A percentile compares a stretch with the other conserved stretches of the same genome.
phyloP scores from a whole-genome alignment of 2,797 vertebrate genomes.

The Clarias pachynema region DNA sequence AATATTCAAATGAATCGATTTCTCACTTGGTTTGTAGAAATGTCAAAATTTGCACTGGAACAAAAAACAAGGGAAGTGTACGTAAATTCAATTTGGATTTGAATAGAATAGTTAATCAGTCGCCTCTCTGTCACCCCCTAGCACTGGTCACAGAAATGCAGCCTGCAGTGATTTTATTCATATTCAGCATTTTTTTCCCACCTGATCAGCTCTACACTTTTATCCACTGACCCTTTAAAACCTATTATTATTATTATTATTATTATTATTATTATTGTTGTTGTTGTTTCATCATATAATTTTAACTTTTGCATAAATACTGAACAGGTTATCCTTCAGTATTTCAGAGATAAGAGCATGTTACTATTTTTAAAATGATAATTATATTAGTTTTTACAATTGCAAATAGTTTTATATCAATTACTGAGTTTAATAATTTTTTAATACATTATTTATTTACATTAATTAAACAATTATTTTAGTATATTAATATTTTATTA shows the following conservation, averaged over 20 bases:
- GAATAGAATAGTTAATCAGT: constrained; percentile 69
- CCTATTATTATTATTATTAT: neutral
- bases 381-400: neutral
- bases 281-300: neutral
- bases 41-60: constrained; percentile 81
- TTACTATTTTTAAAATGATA: neutral
- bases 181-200: neutral
- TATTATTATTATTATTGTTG: constrained; percentile 2
- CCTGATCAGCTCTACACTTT: neutral
- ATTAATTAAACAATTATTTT: neutral
- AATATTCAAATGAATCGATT: constrained; percentile 69
- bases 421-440: neutral
- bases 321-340: neutral
- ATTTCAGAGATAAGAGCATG: neutral
- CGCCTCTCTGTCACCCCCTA: constrained; percentile 64
- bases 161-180: constrained; percentile 45
- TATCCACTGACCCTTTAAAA: neutral
- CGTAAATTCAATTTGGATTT: constrained; percentile 64
- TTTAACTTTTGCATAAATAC: neutral
- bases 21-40: constrained; percentile 73
- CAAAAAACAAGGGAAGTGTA: constrained; percentile 59
- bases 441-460: too few relatives aligned
- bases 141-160: constrained; percentile 17
- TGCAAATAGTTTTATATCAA: neutral
- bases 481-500: neutral